Percentiles rank a stretch among this genome's conserved stretches.
These are phyloP conservation scores for Drosophila prostipennis DNA, from an alignment of 2,888 invertebrate genomes.

Conservation along the genomic window DNA sequence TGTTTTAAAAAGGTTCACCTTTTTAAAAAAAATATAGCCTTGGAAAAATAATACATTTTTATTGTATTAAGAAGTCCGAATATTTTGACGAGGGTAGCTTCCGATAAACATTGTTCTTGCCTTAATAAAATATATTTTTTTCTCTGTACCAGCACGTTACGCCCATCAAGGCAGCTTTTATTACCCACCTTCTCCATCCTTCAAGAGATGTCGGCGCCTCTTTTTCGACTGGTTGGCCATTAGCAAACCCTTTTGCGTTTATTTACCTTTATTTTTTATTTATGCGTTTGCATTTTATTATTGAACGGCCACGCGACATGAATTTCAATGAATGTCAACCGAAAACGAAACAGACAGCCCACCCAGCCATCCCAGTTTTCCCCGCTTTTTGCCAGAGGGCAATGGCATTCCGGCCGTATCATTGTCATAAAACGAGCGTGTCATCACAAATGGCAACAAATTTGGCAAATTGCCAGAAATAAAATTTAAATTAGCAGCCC, in stretches of 20 bases:
- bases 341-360: conserved; percentile 8
- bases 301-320: conserved; percentile 76
- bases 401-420: conserved; percentile 57
- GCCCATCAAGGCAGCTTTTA: conserved; percentile 69
- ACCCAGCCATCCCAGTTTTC: conserved; percentile 13
- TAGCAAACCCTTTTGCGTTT: conserved; percentile 78
- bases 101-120: no score
- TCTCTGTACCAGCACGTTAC: conserved; percentile 50
- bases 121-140: background rate
- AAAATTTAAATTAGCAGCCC: conserved; percentile 77
- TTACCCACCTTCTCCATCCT: conserved; percentile 15
- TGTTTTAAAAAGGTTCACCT: no score
- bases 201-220: conserved; percentile 25
- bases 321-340: conserved; percentile 78
- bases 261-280: conserved; percentile 81
- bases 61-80: no score
- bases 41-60: no score
- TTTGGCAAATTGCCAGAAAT: conserved; percentile 79
- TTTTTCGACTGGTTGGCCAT: conserved; percentile 54
- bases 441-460: conserved; percentile 81
- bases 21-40: no score
- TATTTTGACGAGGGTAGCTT: no score
- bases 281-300: conserved; percentile 77
- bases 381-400: conserved; percentile 26
- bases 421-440: conserved; percentile 74